Evolutionary conservation across 2,113 vertebrate species (phyloP).

Genomic region (Scartelaos histophorus): DNA sequence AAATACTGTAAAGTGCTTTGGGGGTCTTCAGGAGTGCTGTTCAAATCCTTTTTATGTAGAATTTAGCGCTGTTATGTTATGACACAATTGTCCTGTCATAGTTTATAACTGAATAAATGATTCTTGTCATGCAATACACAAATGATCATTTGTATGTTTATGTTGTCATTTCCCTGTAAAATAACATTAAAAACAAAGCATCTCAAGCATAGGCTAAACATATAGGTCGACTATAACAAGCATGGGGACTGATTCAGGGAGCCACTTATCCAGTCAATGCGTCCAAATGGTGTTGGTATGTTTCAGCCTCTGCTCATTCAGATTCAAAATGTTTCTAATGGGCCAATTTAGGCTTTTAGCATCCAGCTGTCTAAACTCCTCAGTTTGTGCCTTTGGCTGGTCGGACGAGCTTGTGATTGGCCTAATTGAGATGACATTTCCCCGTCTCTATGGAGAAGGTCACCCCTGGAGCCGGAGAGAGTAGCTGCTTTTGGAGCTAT

Average conservation of each 20-base stretch:
- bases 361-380: conserved; percentile 68
- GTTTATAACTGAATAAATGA: background rate
- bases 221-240: conserved; percentile 22
- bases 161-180: background rate
- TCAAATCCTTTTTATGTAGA: background rate
- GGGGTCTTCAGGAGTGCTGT: no score
- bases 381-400: conserved; percentile 45
- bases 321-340: conserved; percentile 66
- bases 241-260: background rate
- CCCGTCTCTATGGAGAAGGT: conserved; percentile 62
- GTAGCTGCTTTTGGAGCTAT: conserved; percentile 40
- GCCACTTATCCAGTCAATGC: conserved; percentile 15
- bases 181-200: background rate
- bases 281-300: conserved; percentile 22
- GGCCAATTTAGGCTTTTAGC: conserved; percentile 65
- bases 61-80: background rate
- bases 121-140: background rate
- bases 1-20: no score
- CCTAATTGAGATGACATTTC: conserved; percentile 74
- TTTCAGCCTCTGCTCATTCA: conserved; percentile 34
- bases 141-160: background rate
- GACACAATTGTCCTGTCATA: background rate
- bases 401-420: conserved; percentile 57
- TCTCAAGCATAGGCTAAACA: conserved; percentile 15
- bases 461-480: conserved; percentile 49